Evolutionary conservation across 2,888 invertebrate genomes (phyloP).

Genomic region (Iselma pallidipennis): DNA sequence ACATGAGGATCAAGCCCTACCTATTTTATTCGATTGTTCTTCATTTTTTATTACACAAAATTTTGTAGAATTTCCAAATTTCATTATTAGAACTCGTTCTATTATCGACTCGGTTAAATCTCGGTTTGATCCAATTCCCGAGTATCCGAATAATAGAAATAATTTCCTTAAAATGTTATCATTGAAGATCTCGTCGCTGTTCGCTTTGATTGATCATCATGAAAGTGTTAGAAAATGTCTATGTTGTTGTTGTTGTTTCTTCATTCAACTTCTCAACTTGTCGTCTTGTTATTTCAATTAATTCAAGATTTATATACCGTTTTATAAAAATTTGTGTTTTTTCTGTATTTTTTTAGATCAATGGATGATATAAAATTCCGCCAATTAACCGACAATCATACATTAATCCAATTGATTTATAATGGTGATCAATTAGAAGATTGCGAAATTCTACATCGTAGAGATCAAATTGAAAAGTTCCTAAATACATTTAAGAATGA

Average conservation of each 20-base stretch:
- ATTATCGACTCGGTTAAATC: background rate
- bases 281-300: background rate
- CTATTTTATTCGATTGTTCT: background rate
- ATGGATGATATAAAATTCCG: slow-evolving; percentile 64
- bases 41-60: background rate
- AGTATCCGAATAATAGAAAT: background rate
- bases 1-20: background rate
- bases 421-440: slow-evolving; percentile 65
- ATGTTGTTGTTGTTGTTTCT: too few relatives aligned
- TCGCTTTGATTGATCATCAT: background rate
- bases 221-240: background rate
- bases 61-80: too few relatives aligned
- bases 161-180: background rate
- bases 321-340: background rate
- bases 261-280: too few relatives aligned
- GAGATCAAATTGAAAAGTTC: slow-evolving; percentile 62
- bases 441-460: slow-evolving; percentile 68
- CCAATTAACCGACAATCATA: slow-evolving; percentile 69
- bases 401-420: slow-evolving; percentile 72
- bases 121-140: background rate
- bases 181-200: background rate
- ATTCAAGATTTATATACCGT: background rate
- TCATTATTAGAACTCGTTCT: background rate
- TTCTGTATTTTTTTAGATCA: slow-evolving; percentile 46
- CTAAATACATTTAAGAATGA: slow-evolving; percentile 63